A percentile compares a stretch with the other conserved stretches of the same genome.
Evolutionary conservation across 2,797 vertebrate genomes (phyloP).

Genomic region (Rhinella marina): DNA sequence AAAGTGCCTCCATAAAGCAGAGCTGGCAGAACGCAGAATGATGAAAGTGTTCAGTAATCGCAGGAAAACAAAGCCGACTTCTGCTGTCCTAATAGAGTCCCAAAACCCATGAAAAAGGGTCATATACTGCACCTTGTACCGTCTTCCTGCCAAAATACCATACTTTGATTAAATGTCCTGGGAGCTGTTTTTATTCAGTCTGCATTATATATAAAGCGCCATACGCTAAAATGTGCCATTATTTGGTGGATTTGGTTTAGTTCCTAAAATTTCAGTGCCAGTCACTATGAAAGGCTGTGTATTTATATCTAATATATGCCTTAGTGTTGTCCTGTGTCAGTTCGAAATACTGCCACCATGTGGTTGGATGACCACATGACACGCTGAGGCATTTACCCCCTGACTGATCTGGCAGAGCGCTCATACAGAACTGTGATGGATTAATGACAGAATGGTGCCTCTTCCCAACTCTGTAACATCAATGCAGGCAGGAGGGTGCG

Average conservation of each 20-base stretch:
- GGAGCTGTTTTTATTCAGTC: conserved; percentile 16
- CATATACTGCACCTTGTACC: conserved; percentile 9
- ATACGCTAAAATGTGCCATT: background rate
- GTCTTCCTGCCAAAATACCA: background rate
- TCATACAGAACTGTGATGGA: too few relatives aligned
- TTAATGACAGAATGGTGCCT: too few relatives aligned
- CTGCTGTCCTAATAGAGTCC: conserved; percentile 24
- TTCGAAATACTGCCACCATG: too few relatives aligned
- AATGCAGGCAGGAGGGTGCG: too few relatives aligned
- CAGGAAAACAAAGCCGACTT: conserved; percentile 38
- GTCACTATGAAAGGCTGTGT: background rate
- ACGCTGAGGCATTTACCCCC: too few relatives aligned
- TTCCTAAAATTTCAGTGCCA: background rate
- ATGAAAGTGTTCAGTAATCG: conserved; percentile 49
- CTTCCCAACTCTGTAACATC: too few relatives aligned
- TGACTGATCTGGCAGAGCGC: too few relatives aligned
- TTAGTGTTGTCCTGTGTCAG: too few relatives aligned
- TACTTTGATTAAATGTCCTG: conserved; percentile 26
- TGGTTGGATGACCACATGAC: too few relatives aligned
- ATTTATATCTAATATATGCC: too few relatives aligned
- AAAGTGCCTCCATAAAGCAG: conserved; percentile 51
- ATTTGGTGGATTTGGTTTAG: background rate
- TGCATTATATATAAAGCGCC: background rate
- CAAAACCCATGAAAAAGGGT: conserved; percentile 10
- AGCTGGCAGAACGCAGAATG: conserved; percentile 31